These are phyloP conservation scores for Perizoma flavofasciatum DNA, from an alignment of 2,888 invertebrate species.

Conservation along the genomic window DNA sequence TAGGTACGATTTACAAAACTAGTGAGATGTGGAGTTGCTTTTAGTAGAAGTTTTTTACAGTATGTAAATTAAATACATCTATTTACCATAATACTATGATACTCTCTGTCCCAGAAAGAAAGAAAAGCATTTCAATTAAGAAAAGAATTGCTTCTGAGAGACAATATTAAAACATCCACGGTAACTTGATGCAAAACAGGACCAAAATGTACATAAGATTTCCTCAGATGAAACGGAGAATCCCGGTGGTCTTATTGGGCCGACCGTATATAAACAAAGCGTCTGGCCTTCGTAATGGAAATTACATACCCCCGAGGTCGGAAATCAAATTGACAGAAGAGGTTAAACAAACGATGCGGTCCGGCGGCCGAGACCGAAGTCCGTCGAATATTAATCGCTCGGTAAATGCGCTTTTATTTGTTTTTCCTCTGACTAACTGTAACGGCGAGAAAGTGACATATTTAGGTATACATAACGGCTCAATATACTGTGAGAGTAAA, in stretches of 20 bases:
- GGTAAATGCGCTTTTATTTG: constrained; percentile 81
- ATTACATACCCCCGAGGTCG: constrained; percentile 81
- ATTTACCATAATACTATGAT: constrained; percentile 22
- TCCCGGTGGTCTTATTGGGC: constrained; percentile 63
- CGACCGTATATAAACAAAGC: constrained; percentile 74
- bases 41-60: not conserved
- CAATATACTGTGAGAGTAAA: constrained; percentile 14
- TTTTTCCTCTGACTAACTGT: constrained; percentile 60
- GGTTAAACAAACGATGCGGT: constrained; percentile 83
- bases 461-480: constrained; percentile 33
- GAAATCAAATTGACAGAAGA: constrained; percentile 83
- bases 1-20: no score
- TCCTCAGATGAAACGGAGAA: constrained; percentile 60
- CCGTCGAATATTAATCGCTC: constrained; percentile 78
- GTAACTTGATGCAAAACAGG: constrained; percentile 36
- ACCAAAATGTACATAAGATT: constrained; percentile 45
- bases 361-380: constrained; percentile 69
- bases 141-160: constrained; percentile 25
- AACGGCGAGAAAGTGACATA: constrained; percentile 48
- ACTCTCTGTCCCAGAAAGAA: constrained; percentile 19
- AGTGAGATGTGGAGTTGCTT: no score
- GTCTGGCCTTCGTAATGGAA: constrained; percentile 77
- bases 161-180: constrained; percentile 35
- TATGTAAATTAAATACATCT: constrained; percentile 22
- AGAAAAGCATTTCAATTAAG: constrained; percentile 28